Evolutionary conservation across 1,140 invertebrate species (phyloP), one percentile per base, ranked within the genome.

Genomic region (Elymnias hypermnestra): DNA sequence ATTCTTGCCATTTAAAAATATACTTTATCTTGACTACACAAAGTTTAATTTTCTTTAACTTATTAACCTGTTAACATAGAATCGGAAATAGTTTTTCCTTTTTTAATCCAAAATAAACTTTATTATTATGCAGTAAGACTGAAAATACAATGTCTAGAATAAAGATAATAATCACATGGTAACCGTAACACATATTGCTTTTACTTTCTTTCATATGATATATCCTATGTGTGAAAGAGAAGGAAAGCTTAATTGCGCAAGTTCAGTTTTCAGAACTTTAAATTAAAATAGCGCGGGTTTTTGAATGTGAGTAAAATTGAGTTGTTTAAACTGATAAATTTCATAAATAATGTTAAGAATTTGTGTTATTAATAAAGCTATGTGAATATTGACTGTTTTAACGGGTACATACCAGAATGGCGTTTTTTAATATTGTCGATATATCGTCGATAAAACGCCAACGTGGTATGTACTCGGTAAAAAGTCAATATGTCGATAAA

Each of bases 81-180:
- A n/a, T n/a, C n/a, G n/a, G n/a, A n/a, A n/a, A n/a, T n/a, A n/a
- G n/a, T n/a, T n/a, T n/a, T n/a, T n/a, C n/a, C n/a, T n/a, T n/a
- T n/a, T n/a, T n/a, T n/a, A n/a, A n/a, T 21, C 22, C 21, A 71
- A 66, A 56, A 47, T 52, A 25, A 23, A 57, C 58, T 37, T 43
- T 72, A 74, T 49, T 1, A 0, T n/a, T 7, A 8, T 0, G n/a
- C 0, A 4, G 46, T 73, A 73, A 52, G 57, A 55, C 46, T 46
- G 6, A 60, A 21, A 63, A 57, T 63, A 38, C 5, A 17, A 49
- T 28, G n/a, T 37, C 45, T 52, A 12, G 42, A 23, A 18, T 37
- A 23, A 37, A 42, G 44, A 51, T 62, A 68, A 63, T 70, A 65
- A 69, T 72, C 55, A 57, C 44, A 51, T 45, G 29, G 57, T 61